Conservation (phyloP, 2,797 vertebrate species). For the Hippoglossus hippoglossus region DNA sequence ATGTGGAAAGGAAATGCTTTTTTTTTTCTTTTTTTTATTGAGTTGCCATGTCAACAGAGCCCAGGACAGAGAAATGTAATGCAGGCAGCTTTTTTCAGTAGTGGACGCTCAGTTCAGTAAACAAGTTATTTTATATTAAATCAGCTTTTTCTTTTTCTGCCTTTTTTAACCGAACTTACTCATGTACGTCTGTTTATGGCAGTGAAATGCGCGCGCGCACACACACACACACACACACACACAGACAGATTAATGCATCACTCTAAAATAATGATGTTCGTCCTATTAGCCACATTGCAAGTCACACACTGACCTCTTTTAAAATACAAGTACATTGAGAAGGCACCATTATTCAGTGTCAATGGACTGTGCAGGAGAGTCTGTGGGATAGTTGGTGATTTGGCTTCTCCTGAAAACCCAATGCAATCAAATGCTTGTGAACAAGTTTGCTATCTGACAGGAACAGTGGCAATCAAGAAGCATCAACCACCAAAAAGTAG, state of each 20-base stretch:
- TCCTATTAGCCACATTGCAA: not conserved
- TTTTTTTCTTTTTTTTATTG: not conserved
- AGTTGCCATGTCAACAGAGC: slow-evolving; percentile 61
- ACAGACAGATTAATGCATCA: slow-evolving; percentile 3
- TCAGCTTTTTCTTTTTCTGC: no score
- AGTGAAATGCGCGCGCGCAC: not conserved
- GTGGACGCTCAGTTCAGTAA: not conserved
- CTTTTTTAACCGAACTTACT: not conserved
- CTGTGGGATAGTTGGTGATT: slow-evolving; percentile 22
- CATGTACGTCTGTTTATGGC: no score
- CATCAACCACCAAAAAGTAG: not conserved
- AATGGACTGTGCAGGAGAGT: slow-evolving; percentile 13
- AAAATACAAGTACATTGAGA: not conserved
- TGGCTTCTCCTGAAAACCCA: slow-evolving; percentile 10
- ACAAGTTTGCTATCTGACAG: not conserved
- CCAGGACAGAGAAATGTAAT: slow-evolving; percentile 13
- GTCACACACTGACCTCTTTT: slow-evolving; percentile 6
- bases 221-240: not conserved
- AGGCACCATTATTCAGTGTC: slow-evolving; percentile 20
- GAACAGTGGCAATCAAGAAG: not conserved
- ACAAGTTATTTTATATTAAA: slow-evolving; percentile 4
- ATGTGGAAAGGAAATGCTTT: not conserved
- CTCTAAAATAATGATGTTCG: slow-evolving; percentile 9
- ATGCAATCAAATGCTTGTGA: slow-evolving; percentile 15
- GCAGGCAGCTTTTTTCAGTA: not conserved